Conservation (phyloP, 2,797 vertebrate species). For the Graptemys geographica region DNA sequence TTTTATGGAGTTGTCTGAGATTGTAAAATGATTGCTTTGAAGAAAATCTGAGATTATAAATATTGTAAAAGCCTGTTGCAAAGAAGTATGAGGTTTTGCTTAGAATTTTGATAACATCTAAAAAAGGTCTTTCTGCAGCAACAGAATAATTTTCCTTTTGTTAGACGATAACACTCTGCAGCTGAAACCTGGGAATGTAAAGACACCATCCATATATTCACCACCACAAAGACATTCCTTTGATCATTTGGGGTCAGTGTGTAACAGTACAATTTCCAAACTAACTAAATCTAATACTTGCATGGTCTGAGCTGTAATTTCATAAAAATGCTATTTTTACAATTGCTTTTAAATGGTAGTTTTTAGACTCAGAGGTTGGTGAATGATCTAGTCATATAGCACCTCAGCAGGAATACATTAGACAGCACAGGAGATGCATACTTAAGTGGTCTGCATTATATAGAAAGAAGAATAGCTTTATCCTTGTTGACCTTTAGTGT, state of each 20-base stretch:
- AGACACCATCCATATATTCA: conserved; percentile 5
- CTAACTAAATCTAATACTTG: conserved; percentile 29
- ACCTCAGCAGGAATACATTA: conserved; percentile 43
- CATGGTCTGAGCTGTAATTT: background rate
- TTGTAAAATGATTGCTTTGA: background rate
- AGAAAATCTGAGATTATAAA: background rate
- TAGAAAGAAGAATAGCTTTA: background rate
- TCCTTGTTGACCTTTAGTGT: conserved; percentile 39
- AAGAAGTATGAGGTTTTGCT: background rate
- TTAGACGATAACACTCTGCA: background rate
- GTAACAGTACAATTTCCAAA: conserved; percentile 32
- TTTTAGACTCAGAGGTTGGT: conserved; percentile 29
- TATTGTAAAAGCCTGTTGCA: background rate
- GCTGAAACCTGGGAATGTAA: conserved; percentile 6
- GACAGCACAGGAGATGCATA: background rate
- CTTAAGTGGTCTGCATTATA: background rate
- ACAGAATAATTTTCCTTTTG: background rate
- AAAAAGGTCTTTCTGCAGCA: background rate
- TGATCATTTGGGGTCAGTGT: background rate
- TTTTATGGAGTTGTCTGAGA: background rate
- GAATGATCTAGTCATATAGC: conserved; percentile 35
- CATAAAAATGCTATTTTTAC: conserved; percentile 44
- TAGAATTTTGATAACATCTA: background rate
- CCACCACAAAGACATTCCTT: background rate
- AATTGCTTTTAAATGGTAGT: conserved; percentile 48